Conservation (phyloP, 2,888 invertebrate genomes). For the Pomacea canaliculata region DNA sequence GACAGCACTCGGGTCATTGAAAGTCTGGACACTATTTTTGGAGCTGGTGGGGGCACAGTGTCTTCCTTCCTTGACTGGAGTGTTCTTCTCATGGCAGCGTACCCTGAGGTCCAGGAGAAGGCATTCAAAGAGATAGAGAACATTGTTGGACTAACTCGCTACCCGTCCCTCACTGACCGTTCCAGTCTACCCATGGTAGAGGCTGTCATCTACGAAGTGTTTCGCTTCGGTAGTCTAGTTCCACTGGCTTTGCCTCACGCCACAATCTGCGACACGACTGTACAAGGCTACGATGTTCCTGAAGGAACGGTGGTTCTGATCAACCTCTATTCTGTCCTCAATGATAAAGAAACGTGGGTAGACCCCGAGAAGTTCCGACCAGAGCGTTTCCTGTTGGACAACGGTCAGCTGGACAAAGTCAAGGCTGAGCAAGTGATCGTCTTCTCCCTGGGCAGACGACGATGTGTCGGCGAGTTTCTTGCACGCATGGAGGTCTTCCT, state of each 20-base stretch:
- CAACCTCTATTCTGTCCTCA: constrained; percentile 22
- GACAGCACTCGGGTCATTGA: constrained; percentile 51
- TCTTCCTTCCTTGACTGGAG: constrained; percentile 56
- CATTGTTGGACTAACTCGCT: constrained; percentile 42
- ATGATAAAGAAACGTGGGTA: constrained; percentile 28
- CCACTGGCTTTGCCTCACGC: constrained; percentile 13
- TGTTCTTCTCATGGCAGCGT: constrained; percentile 50
- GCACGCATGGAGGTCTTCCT: constrained; percentile 21
- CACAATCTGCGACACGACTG: constrained; percentile 18
- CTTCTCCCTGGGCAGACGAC: constrained; percentile 26
- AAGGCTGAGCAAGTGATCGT: constrained; percentile 19
- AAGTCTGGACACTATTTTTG: constrained; percentile 57
- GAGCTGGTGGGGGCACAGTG: constrained; percentile 60
- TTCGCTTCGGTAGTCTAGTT: background rate
- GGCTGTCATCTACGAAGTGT: constrained; percentile 2
- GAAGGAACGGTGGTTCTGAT: constrained; percentile 24
- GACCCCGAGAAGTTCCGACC: constrained; percentile 32
- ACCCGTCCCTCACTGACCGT: constrained; percentile 44
- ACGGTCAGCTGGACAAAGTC: constrained; percentile 18
- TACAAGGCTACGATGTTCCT: constrained; percentile 27
- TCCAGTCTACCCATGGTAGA: constrained; percentile 4
- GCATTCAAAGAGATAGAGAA: constrained; percentile 53
- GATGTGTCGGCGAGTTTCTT: constrained; percentile 18
- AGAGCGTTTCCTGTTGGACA: constrained; percentile 26
- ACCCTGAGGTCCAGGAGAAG: constrained; percentile 52